Conservation (phyloP, 2,113 vertebrate genomes). For the Phodopus roborovskii region DNA sequence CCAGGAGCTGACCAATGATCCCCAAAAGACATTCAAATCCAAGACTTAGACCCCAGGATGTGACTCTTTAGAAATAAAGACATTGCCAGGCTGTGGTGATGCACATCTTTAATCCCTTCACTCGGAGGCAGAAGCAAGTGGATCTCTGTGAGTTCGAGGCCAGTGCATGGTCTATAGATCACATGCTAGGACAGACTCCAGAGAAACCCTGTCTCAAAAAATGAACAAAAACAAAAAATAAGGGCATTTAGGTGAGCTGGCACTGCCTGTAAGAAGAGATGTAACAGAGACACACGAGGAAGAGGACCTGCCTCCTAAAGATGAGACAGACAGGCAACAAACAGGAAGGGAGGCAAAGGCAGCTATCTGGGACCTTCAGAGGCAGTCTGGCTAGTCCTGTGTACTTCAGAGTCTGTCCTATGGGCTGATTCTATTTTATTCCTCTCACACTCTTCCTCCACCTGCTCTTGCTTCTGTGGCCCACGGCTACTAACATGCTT, state of each 20-base stretch:
- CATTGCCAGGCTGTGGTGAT: too few relatives aligned
- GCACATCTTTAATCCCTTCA: too few relatives aligned
- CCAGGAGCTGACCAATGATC: not conserved
- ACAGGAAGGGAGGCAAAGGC: not conserved
- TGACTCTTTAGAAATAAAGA: not conserved
- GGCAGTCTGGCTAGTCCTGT: not conserved
- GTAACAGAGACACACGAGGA: not conserved
- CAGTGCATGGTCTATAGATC: too few relatives aligned
- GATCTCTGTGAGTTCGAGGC: too few relatives aligned
- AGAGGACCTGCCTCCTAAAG: not conserved
- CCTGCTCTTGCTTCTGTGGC: not conserved
- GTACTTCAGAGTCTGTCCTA: not conserved
- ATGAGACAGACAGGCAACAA: fast-evolving
- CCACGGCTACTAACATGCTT: fast-evolving
- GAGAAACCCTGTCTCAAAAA: too few relatives aligned
- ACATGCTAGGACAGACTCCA: too few relatives aligned
- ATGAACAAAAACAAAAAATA: too few relatives aligned
- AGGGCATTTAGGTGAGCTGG: not conserved
- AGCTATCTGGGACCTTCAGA: too few relatives aligned
- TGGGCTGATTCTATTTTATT: too few relatives aligned
- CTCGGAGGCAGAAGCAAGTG: too few relatives aligned
- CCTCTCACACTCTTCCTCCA: too few relatives aligned
- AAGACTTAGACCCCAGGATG: not conserved
- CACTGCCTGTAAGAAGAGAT: not conserved
- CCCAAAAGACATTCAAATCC: not conserved